Evolutionary conservation across 2,797 vertebrate genomes (phyloP).

Genomic region (Phalanger gymnotis): DNA sequence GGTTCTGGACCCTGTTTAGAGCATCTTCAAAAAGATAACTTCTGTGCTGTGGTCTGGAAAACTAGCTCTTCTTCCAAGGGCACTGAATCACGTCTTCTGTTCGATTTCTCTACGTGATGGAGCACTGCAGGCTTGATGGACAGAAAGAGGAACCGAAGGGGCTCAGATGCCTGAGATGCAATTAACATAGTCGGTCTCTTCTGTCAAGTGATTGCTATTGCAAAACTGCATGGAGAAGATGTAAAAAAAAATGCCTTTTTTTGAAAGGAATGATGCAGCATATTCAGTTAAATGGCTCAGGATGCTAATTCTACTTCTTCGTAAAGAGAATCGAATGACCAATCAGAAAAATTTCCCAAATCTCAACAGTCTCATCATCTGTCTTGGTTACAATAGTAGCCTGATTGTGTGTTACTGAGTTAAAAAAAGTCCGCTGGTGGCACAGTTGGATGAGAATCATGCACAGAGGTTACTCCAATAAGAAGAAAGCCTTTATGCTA

Average conservation of each 20-base stretch:
- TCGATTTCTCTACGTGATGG: not conserved
- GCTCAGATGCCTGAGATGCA: not conserved
- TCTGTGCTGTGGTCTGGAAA: conserved; percentile 14
- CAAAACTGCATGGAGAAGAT: not conserved
- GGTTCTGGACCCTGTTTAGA: not conserved
- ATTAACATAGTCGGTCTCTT: not conserved
- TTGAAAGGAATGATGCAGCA: not conserved
- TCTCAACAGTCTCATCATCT: not conserved
- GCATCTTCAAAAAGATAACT: not conserved
- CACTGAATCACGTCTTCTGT: not conserved
- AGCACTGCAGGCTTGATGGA: not conserved
- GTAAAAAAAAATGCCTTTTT: not conserved
- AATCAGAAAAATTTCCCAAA: not conserved
- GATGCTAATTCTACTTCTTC: not conserved
- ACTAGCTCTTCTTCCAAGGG: not conserved
- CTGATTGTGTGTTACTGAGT: not conserved
- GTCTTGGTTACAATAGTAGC: not conserved
- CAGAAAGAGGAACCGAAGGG: conserved; percentile 12
- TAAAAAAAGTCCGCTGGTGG: not conserved
- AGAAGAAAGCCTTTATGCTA: not conserved
- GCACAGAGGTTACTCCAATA: not conserved
- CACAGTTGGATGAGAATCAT: not conserved
- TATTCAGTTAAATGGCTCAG: conserved; percentile 4
- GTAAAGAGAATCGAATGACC: not conserved
- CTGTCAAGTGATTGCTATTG: not conserved